phyloP scores from a whole-genome alignment of 2,888 invertebrate species.

The Drosophila nr. fundita region DNA sequence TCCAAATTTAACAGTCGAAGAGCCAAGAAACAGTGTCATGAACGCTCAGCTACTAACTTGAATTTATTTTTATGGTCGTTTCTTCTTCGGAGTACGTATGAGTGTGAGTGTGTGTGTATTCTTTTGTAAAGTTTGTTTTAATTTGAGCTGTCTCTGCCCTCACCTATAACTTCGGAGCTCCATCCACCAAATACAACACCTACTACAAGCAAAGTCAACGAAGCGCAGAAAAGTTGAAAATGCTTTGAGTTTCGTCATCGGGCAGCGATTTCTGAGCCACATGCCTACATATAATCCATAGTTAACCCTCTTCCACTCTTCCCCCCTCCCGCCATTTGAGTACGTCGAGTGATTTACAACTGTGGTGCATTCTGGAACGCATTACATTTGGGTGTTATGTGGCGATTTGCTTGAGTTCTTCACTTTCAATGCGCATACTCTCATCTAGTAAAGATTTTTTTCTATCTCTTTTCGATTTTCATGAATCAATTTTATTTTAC shows the following conservation, averaged over 20 bases:
- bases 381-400: slow-evolving; percentile 59
- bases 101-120: slow-evolving; percentile 33
- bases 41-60: slow-evolving; percentile 68
- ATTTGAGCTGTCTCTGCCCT: slow-evolving; percentile 56
- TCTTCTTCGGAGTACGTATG: slow-evolving; percentile 13
- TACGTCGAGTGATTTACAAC: slow-evolving; percentile 64
- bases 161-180: slow-evolving; percentile 3
- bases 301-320: background rate
- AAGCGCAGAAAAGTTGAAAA: slow-evolving; percentile 82
- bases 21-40: slow-evolving; percentile 75
- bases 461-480: slow-evolving; percentile 11
- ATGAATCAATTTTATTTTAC: slow-evolving; percentile 31
- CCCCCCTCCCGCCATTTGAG: background rate
- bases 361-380: slow-evolving; percentile 55
- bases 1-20: slow-evolving; percentile 57
- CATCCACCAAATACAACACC: slow-evolving; percentile 51
- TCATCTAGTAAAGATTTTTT: background rate
- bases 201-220: slow-evolving; percentile 72
- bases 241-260: slow-evolving; percentile 79
- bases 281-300: slow-evolving; percentile 27
- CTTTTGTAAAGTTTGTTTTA: slow-evolving; percentile 67
- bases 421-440: slow-evolving; percentile 31
- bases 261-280: slow-evolving; percentile 43
- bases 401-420: slow-evolving; percentile 33
- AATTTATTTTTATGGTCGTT: slow-evolving; percentile 55